phyloP scores from a whole-genome alignment of 35 echinoderm and acorn worm species.

The Amphiura filiformis region DNA sequence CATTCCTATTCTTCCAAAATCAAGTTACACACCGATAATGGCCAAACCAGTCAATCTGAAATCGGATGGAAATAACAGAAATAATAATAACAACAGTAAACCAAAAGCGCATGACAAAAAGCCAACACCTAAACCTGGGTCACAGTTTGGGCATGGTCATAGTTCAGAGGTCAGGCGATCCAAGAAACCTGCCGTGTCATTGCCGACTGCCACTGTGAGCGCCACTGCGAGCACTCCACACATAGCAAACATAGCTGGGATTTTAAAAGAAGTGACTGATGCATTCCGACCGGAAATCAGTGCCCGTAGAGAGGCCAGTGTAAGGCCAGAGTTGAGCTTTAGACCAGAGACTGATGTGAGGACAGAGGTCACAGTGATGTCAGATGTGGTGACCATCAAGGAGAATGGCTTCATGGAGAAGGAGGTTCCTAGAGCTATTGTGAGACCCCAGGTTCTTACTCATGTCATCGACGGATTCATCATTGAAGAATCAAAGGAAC shows the following conservation, averaged over 20 bases:
- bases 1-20: neutral
- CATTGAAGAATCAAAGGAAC: slow-evolving; percentile 96
- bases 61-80: neutral
- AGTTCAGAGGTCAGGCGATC: neutral
- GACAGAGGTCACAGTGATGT: slow-evolving; percentile 3
- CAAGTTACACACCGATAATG: neutral
- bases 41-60: neutral
- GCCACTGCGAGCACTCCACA: neutral
- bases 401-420: slow-evolving; percentile 40
- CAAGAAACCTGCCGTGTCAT: neutral
- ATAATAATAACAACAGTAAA: neutral
- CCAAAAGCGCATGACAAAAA: neutral
- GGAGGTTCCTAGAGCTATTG: slow-evolving; percentile 78
- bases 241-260: neutral
- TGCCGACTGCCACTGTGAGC: neutral
- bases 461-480: slow-evolving; percentile 98
- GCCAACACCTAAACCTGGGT: neutral
- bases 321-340: neutral
- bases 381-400: slow-evolving; percentile 31
- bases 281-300: neutral
- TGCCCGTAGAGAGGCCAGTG: neutral
- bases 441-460: slow-evolving; percentile 91
- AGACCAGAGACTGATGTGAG: neutral
- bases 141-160: neutral
- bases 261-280: neutral